A percentile compares a stretch with the other conserved stretches of the same genome.
phyloP scores from a whole-genome alignment of 2,113 vertebrate genomes.

The Xenus cinereus region DNA sequence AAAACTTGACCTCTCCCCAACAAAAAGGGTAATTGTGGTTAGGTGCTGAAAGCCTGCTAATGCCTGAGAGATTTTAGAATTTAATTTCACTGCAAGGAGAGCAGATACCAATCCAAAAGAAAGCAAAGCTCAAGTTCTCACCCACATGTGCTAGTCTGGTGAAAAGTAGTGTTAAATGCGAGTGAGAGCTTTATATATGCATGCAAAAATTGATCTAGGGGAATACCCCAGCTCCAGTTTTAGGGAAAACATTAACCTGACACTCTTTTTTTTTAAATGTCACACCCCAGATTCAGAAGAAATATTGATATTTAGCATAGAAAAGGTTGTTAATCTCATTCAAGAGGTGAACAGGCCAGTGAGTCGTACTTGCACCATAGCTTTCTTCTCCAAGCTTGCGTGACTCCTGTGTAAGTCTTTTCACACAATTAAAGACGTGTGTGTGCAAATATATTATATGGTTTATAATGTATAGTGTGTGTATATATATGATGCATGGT shows the following conservation, averaged over 20 bases:
- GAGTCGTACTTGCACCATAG: neutral
- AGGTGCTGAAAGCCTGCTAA: neutral
- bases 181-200: neutral
- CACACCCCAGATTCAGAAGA: neutral
- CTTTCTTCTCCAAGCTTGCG: neutral
- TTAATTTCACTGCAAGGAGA: neutral
- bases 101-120: neutral
- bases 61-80: neutral
- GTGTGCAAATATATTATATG: neutral
- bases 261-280: neutral
- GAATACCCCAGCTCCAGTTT: neutral
- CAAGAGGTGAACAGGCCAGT: neutral
- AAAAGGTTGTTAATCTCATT: neutral
- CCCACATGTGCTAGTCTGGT: neutral
- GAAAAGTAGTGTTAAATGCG: neutral
- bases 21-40: neutral
- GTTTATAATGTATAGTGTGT: neutral
- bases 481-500: too few species aligned
- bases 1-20: neutral
- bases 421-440: neutral
- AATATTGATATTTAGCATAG: neutral
- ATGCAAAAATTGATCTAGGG: neutral
- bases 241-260: neutral
- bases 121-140: neutral
- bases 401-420: neutral